Conservation (phyloP, 2,888 invertebrate species). For the Dasysyrphus tricinctus region DNA sequence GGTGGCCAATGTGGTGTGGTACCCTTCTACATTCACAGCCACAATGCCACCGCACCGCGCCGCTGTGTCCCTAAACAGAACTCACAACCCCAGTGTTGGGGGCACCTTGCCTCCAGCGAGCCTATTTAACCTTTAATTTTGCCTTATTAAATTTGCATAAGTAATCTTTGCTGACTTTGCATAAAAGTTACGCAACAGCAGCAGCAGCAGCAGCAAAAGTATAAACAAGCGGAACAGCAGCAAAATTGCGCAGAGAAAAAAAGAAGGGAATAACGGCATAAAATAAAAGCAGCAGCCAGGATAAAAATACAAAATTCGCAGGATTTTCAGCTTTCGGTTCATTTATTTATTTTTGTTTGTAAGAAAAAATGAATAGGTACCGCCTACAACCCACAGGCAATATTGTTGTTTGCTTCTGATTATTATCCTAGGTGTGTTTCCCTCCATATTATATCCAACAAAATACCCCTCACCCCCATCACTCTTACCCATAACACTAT, state of each 20-base stretch:
- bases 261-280: constrained; percentile 56
- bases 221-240: constrained; percentile 62
- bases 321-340: constrained; percentile 53
- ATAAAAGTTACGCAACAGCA: constrained; percentile 70
- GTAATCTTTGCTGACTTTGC: constrained; percentile 75
- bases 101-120: constrained; percentile 41
- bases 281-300: constrained; percentile 60
- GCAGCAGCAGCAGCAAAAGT: constrained; percentile 43
- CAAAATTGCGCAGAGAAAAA: constrained; percentile 5
- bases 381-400: constrained; percentile 56
- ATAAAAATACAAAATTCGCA: constrained; percentile 71
- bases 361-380: constrained; percentile 59
- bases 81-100: constrained; percentile 2
- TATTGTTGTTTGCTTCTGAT: constrained; percentile 68
- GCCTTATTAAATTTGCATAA: constrained; percentile 75
- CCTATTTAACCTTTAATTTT: constrained; percentile 75
- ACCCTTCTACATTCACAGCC: background rate
- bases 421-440: constrained; percentile 66
- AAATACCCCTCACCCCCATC: background rate
- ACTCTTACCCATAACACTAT: no score
- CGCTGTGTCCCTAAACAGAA: background rate
- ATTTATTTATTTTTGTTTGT: constrained; percentile 29
- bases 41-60: background rate
- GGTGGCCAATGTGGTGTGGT: constrained; percentile 13
- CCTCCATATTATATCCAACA: background rate